Conservation (phyloP, 2,113 vertebrate genomes). For the Forbesichthys papilliferus region DNA sequence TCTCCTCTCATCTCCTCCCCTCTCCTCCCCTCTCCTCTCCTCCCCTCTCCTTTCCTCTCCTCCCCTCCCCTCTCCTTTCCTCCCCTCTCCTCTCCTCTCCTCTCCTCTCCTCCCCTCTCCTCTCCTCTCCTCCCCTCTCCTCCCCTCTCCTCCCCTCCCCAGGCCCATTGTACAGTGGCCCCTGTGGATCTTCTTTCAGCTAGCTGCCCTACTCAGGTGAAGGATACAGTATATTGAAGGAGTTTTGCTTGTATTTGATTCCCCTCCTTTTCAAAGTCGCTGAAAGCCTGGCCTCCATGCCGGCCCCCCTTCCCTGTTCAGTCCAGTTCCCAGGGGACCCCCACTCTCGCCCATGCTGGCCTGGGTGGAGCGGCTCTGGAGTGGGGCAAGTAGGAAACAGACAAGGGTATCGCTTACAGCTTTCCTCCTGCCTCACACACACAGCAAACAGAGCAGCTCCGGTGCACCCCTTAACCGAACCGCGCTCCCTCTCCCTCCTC, state of each 20-base stretch:
- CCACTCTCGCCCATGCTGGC: conserved; percentile 76
- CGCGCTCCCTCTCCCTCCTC: conserved; percentile 27
- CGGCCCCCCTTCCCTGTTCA: conserved; percentile 49
- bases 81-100: conserved; percentile 1
- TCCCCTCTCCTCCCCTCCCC: conserved; percentile 42
- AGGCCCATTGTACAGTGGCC: conserved; percentile 68
- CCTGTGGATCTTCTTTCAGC: conserved; percentile 69
- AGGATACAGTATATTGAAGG: conserved; percentile 77
- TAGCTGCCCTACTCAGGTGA: conserved; percentile 71
- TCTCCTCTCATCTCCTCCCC: conserved; percentile 4
- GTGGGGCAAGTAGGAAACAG: conserved; percentile 79
- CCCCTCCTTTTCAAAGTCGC: conserved; percentile 76
- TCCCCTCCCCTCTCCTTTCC: conserved; percentile 3
- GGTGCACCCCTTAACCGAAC: conserved; percentile 37
- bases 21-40: conserved; percentile 3
- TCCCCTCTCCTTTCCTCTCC: conserved; percentile 23
- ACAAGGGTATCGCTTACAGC: conserved; percentile 82
- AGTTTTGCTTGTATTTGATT: conserved; percentile 80
- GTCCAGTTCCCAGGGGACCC: conserved; percentile 81
- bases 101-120: background rate
- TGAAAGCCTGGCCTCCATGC: conserved; percentile 79
- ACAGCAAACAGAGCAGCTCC: conserved; percentile 33
- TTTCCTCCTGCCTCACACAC: conserved; percentile 50
- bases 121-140: conserved; percentile 32
- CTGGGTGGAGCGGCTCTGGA: conserved; percentile 81